Evolutionary conservation across 2,113 vertebrate genomes (phyloP), one percentile per base, ranked within the genome.

Genomic region (Lophura nycthemera): DNA sequence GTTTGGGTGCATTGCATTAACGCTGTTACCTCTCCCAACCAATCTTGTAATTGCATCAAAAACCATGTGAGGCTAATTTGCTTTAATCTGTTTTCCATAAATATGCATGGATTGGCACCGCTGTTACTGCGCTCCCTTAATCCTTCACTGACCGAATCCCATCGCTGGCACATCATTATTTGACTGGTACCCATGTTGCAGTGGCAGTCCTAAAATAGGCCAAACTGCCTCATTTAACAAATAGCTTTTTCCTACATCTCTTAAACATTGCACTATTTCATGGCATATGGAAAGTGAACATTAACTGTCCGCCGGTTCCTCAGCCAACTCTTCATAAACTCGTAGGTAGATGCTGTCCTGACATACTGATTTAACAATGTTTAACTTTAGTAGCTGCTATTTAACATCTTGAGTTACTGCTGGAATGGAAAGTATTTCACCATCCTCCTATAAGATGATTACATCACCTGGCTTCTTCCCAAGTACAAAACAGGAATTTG

Each of bases 391-490:
- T 43, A 81, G 88, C 88, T 95, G 90, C 93, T 94, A 80, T 91
- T 91, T 83, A 83, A 83, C 88, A 93, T 95, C 92, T 95, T 90
- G 90, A 96, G 88, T 91, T 96, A 66, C 93, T 91, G 93, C 88
- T 96, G 96, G 96, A 96, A 93, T 95, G 93, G 93, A 94, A 95
- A 94, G 88, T 94, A 94, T 95, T 96, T 77, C 90, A 56, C 92
- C 90, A 91, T 91, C 93, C 73, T 95, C 88, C 89, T 92, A 18
- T 11, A 93, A 74, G 79, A 83, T 84, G 88, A 86, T 95, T 66
- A 97, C 93, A 96, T 96, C 96, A 94, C 86, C 96, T 96, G 96
- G 96, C 95, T 86, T 20, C 86, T 85, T 83, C 93, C 95, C 96
- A 96, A 96, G 93, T 74, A 91, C 92, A 94, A 86, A 96, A 76